phyloP scores from a whole-genome alignment of 2,797 vertebrate genomes.

The Sandelia bainsii region DNA sequence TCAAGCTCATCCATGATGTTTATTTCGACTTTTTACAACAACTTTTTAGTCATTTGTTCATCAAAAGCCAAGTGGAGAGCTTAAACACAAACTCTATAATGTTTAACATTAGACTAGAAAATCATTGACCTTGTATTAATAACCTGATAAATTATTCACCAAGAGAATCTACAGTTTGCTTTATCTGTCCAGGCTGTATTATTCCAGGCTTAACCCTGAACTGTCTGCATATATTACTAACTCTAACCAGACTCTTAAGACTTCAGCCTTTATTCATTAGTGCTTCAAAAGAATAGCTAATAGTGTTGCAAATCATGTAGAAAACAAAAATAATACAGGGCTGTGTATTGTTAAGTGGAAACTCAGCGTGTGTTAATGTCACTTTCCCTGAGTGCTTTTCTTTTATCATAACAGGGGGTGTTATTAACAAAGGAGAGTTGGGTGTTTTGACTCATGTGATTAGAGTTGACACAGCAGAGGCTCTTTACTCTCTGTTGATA shows the following conservation, averaged over 20 bases:
- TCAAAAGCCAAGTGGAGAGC: neutral
- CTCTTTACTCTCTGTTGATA: conserved; percentile 7
- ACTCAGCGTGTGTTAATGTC: neutral
- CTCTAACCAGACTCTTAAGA: conserved; percentile 4
- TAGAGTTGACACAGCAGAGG: neutral
- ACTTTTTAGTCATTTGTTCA: conserved; percentile 10
- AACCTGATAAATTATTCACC: conserved; percentile 47
- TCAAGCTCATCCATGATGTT: neutral
- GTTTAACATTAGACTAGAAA: conserved; percentile 16
- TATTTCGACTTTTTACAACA: neutral
- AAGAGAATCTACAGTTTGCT: conserved; percentile 9
- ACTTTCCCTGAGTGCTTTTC: neutral
- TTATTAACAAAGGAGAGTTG: neutral
- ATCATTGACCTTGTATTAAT: conserved; percentile 27
- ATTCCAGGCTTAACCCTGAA: conserved; percentile 38
- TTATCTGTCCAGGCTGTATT: conserved; percentile 20
- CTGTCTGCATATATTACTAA: conserved; percentile 29
- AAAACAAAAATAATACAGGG: neutral
- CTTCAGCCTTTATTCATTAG: conserved; percentile 22
- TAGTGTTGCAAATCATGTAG: neutral
- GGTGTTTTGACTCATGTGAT: neutral
- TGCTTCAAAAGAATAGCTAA: conserved; percentile 25
- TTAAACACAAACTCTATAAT: conserved; percentile 19
- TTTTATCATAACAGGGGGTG: neutral
- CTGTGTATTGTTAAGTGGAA: conserved; percentile 1